Conservation (phyloP, 92 coral and sea anemone species). For the Epizoanthus ramosus region DNA sequence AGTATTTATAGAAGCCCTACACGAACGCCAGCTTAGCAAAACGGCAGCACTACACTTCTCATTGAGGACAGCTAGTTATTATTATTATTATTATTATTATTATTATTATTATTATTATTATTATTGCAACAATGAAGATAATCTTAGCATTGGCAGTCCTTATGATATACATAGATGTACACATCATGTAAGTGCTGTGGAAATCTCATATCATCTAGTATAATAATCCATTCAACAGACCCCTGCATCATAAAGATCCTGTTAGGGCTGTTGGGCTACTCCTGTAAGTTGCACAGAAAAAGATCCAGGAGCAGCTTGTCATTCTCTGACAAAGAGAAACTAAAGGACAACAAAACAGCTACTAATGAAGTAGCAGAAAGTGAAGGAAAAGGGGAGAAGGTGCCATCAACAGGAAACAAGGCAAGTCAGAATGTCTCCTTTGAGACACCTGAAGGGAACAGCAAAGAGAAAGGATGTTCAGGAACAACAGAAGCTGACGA, state of each 20-base stretch:
- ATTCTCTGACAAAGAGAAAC: constrained; percentile 57
- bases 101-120: no score
- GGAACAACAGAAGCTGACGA: constrained; percentile 34
- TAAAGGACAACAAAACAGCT: constrained; percentile 32
- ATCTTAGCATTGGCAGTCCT: not conserved
- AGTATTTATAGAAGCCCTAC: no score
- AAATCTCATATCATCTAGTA: not conserved
- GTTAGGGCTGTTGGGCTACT: constrained; percentile 83
- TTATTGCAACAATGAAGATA: not conserved
- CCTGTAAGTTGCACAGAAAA: constrained; percentile 84
- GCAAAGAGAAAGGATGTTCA: not conserved
- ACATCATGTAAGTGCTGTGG: not conserved
- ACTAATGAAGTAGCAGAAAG: constrained; percentile 20
- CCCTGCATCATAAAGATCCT: constrained; percentile 85
- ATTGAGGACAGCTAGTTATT: no score
- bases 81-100: no score
- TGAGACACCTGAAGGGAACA: not conserved
- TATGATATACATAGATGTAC: not conserved
- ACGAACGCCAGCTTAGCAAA: no score
- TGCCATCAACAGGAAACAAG: not conserved
- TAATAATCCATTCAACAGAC: constrained; percentile 58
- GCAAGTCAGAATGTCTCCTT: not conserved
- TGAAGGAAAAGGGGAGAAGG: not conserved
- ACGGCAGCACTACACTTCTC: no score
- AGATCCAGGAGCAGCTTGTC: constrained; percentile 65